phyloP scores from a whole-genome alignment of 2,888 invertebrate species.

The Nephrotoma guestfalica region DNA sequence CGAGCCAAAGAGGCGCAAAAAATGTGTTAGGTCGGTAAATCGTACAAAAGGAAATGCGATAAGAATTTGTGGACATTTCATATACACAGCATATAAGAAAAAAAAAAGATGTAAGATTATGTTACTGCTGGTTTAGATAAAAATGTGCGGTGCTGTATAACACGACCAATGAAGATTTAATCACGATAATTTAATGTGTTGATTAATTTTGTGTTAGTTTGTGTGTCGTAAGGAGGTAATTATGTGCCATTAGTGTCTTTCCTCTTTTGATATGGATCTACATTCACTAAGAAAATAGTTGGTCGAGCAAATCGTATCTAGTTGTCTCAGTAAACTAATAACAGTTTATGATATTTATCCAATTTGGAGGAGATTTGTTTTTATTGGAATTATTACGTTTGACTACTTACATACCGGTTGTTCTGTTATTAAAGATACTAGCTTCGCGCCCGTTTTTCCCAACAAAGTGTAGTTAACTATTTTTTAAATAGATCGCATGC shows the following conservation, averaged over 20 bases:
- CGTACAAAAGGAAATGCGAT: not conserved
- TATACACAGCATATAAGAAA: not conserved
- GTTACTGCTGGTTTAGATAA: not conserved
- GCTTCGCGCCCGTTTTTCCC: too few relatives aligned
- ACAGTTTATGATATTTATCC: too few relatives aligned
- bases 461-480: too few relatives aligned
- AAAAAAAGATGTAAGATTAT: not conserved
- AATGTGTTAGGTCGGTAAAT: not conserved
- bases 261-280: not conserved
- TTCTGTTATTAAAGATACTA: too few relatives aligned
- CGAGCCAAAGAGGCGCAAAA: not conserved
- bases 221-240: not conserved
- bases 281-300: too few relatives aligned
- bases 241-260: not conserved
- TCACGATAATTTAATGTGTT: not conserved
- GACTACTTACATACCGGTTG: too few relatives aligned
- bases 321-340: too few relatives aligned
- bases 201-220: not conserved
- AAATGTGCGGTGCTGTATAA: not conserved
- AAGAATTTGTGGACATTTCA: not conserved
- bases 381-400: too few relatives aligned
- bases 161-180: not conserved
- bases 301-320: too few relatives aligned
- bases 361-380: too few relatives aligned
- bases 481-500: too few relatives aligned